Evolutionary conservation across 2,888 invertebrate genomes (phyloP).

Genomic region (Sphaerophoria rueppellii): DNA sequence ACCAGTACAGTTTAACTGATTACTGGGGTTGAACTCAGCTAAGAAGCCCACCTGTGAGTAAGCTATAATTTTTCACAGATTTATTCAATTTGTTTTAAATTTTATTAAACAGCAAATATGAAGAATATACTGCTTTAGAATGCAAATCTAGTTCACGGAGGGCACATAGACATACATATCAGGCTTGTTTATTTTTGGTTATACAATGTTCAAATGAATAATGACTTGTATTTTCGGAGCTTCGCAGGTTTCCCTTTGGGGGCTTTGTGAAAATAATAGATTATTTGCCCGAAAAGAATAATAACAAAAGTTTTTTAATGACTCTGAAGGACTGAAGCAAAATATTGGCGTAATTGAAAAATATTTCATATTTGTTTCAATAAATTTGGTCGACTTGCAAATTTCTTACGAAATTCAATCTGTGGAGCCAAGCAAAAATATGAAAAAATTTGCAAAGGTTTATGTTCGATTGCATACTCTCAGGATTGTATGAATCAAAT

Average conservation of each 20-base stretch:
- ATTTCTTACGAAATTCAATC: background rate
- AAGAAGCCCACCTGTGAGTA: background rate
- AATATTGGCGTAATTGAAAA: constrained; percentile 30
- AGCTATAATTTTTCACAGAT: constrained; percentile 44
- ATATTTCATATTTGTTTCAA: constrained; percentile 26
- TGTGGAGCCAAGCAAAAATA: background rate
- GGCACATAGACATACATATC: background rate
- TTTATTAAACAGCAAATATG: constrained; percentile 54
- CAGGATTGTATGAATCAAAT: background rate
- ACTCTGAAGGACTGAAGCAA: background rate
- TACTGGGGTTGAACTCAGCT: constrained; percentile 1
- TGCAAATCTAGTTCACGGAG: constrained; percentile 53
- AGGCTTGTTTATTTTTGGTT: background rate
- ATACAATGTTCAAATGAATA: constrained; percentile 57
- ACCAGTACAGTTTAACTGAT: background rate
- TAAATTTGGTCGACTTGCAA: background rate
- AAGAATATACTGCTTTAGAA: constrained; percentile 64
- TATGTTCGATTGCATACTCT: background rate
- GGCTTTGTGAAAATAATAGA: constrained; percentile 3
- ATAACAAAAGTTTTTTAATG: background rate
- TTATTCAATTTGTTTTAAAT: constrained; percentile 57
- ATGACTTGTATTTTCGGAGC: constrained; percentile 26
- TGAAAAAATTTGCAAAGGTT: background rate
- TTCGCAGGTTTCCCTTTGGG: background rate
- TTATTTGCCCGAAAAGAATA: constrained; percentile 27